A percentile compares a stretch with the other conserved stretches of the same genome.
Evolutionary conservation across 2,113 vertebrate genomes (phyloP).

Genomic region (Elachura formosa): DNA sequence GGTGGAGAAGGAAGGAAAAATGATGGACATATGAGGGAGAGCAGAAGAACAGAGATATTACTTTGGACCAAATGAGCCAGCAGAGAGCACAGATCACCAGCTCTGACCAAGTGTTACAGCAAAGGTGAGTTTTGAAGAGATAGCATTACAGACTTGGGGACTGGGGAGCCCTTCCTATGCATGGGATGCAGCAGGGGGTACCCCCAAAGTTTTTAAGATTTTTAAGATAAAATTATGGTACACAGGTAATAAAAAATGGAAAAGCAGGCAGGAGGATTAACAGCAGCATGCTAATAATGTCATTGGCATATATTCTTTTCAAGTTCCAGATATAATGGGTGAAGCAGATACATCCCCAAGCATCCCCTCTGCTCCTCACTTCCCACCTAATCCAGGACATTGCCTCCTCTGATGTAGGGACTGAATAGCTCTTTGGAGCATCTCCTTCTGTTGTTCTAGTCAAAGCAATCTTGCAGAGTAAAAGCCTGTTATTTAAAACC

Average conservation of each 20-base stretch:
- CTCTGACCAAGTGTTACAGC: neutral
- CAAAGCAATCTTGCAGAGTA: neutral
- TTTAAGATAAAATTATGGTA: neutral
- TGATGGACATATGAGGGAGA: neutral
- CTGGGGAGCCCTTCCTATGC: neutral
- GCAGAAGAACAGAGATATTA: neutral
- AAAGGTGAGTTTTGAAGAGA: conserved; percentile 11
- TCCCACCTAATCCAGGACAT: neutral
- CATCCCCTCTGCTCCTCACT: neutral
- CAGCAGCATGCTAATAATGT: neutral
- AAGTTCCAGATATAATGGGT: neutral
- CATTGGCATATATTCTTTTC: neutral
- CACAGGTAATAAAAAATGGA: neutral
- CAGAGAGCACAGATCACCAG: neutral
- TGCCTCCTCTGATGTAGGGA: fast-evolving
- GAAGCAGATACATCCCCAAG: neutral
- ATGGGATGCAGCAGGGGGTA: neutral
- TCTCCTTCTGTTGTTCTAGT: neutral
- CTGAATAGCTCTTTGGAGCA: neutral
- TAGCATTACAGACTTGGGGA: neutral
- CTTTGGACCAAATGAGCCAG: neutral
- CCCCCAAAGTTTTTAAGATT: neutral
- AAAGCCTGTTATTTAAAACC: neutral
- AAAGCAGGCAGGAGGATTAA: neutral
- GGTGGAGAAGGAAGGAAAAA: neutral